Conservation (phyloP, 2,888 invertebrate species). For the Brachypalpus laphriformis region DNA sequence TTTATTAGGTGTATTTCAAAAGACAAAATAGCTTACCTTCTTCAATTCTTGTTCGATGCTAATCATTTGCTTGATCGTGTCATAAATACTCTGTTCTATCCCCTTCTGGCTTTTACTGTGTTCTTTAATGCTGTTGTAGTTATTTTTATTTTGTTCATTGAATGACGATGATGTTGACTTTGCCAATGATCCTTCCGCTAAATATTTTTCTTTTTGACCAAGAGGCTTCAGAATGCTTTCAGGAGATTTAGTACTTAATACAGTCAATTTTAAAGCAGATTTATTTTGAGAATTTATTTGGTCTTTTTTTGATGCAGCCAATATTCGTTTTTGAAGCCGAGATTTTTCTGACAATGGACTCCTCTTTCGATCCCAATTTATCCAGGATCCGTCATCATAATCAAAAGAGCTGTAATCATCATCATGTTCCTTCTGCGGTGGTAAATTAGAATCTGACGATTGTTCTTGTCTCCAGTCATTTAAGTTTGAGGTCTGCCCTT, state of each 20-base stretch:
- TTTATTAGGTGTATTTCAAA: too few relatives aligned
- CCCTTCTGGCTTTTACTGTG: slow-evolving; percentile 19
- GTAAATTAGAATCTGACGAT: slow-evolving; percentile 13
- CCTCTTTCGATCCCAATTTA: slow-evolving; percentile 83
- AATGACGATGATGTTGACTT: not conserved
- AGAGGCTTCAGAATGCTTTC: slow-evolving; percentile 75
- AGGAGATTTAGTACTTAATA: slow-evolving; percentile 82
- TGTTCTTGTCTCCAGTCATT: slow-evolving; percentile 46
- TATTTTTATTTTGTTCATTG: slow-evolving; percentile 64
- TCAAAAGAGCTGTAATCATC: slow-evolving; percentile 76
- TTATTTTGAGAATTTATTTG: not conserved
- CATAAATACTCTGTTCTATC: slow-evolving; percentile 81
- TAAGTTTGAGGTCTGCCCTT: not conserved
- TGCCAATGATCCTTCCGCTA: not conserved
- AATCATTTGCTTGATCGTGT: slow-evolving; percentile 85
- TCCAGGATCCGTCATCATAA: slow-evolving; percentile 83
- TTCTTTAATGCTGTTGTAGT: not conserved
- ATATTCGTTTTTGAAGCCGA: slow-evolving; percentile 46
- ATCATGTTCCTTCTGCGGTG: slow-evolving; percentile 59
- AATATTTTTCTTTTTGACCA: slow-evolving; percentile 85
- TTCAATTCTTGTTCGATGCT: slow-evolving; percentile 83
- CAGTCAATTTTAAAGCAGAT: slow-evolving; percentile 21
- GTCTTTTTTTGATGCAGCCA: not conserved
- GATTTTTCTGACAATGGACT: slow-evolving; percentile 54
- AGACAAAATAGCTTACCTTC: slow-evolving; percentile 59